Evolutionary conservation across 2,888 invertebrate species (phyloP), one percentile per base, ranked within the genome.

Genomic region (Aspidapion aeneum): DNA sequence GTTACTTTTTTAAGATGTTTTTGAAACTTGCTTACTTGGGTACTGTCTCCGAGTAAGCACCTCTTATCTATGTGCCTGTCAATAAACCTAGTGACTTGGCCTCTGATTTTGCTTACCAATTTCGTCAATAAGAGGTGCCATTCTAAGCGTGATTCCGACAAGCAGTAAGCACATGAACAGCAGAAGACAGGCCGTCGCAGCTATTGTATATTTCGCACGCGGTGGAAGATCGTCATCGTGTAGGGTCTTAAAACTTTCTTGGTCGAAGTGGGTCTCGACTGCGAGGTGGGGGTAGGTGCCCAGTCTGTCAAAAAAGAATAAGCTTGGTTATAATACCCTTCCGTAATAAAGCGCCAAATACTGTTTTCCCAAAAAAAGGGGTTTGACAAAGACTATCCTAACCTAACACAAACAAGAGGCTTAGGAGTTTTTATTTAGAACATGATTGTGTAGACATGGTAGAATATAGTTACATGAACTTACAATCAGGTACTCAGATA

Each of bases 91-190:
- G n/a, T n/a, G n/a, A n/a, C n/a, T n/a, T n/a, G n/a, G n/a, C 12
- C 35, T 35, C 35, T 12, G 35, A 7, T 35, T 35, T 35, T 52
- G 17, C 92, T 90, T 81, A 96, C 96, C 95, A 90, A 96, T 93
- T 75, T 95, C 95, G 78, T 96, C 96, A 74, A 96, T 96, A 70
- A 96, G 90, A 12, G 96, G 96, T 16, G 96, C 95, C 94, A 96
- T 94, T 68, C 95, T 85, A 22, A 96, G 83, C 2, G 96, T 96
- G 62, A 96, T 91, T 17, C 95, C 96, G 22, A 96, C 95, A 65
- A 96, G 83, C 69, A 96, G 84, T 73, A 96, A 86, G 80, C 95
- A 94, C 83, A 95, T 91, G 75, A 94, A 87, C 64, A 96, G 86
- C 69, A 96, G 83, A 67, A 95, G 83, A 75, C 93, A 93, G 66